phyloP scores from a whole-genome alignment of 2,113 vertebrate species.

The Megaceryle maxima region DNA sequence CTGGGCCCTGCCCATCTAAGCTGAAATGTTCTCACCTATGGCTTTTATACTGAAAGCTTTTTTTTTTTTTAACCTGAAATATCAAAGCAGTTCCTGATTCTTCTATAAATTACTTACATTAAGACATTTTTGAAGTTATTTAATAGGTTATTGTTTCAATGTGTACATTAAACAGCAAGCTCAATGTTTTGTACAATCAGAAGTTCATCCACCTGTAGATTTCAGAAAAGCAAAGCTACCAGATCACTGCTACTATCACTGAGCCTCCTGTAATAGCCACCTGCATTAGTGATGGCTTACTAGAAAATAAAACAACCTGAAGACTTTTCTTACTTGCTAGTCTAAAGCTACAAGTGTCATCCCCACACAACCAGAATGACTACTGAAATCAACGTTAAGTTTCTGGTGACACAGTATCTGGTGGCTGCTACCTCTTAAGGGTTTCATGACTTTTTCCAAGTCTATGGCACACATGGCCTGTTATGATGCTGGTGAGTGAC shows the following conservation, averaged over 20 bases:
- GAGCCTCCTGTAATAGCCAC: accelerated
- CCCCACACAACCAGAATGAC: background rate
- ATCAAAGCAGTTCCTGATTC: background rate
- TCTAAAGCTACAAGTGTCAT: background rate
- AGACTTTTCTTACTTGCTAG: background rate
- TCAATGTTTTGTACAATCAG: background rate
- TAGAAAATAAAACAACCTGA: background rate
- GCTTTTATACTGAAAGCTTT: background rate
- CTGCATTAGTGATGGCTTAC: background rate
- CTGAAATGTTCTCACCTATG: background rate
- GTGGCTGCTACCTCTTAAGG: background rate
- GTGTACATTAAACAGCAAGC: background rate
- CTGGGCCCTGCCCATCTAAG: background rate
- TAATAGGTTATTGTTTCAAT: background rate
- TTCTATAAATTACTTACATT: background rate
- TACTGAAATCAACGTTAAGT: background rate
- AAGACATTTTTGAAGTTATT: background rate
- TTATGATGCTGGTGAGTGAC: background rate
- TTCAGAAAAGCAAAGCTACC: background rate
- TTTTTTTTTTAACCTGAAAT: background rate
- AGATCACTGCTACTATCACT: background rate
- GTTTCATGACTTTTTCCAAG: background rate
- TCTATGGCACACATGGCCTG: background rate
- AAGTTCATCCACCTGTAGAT: background rate
- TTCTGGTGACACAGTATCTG: background rate